A percentile compares a stretch with the other conserved stretches of the same genome.
Evolutionary conservation across 2,888 invertebrate genomes (phyloP).

Genomic region (Rhagonycha lutea): DNA sequence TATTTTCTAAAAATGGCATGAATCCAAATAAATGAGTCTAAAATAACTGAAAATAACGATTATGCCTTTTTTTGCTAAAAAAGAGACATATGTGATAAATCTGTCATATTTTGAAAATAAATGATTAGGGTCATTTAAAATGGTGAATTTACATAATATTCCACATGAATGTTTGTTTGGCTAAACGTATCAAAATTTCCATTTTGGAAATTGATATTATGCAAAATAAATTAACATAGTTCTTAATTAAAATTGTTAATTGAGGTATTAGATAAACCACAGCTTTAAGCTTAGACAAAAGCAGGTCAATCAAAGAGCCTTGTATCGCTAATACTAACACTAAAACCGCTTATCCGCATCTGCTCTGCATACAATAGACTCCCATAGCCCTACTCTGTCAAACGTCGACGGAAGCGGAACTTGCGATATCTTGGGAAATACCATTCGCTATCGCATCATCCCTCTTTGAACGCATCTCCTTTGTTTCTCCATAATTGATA

Average conservation of each 20-base stretch:
- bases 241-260: conserved; percentile 22
- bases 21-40: background rate
- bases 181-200: background rate
- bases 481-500: conserved; percentile 44
- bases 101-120: background rate
- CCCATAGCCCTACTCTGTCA: conserved; percentile 33
- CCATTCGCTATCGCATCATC: conserved; percentile 25
- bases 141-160: background rate
- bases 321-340: conserved; percentile 21
- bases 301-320: conserved; percentile 25
- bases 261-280: conserved; percentile 19
- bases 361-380: conserved; percentile 28
- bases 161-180: background rate
- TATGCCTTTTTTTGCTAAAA: background rate
- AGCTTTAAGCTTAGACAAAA: conserved; percentile 16
- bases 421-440: conserved; percentile 39
- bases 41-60: background rate
- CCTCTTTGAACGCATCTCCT: conserved; percentile 39
- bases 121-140: background rate
- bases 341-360: conserved; percentile 32
- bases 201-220: conserved; percentile 8
- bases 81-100: background rate
- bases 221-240: conserved; percentile 10
- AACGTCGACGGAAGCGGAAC: conserved; percentile 39
- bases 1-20: background rate